phyloP scores from a whole-genome alignment of 2,113 vertebrate species.

The Anthoscopus minutus region DNA sequence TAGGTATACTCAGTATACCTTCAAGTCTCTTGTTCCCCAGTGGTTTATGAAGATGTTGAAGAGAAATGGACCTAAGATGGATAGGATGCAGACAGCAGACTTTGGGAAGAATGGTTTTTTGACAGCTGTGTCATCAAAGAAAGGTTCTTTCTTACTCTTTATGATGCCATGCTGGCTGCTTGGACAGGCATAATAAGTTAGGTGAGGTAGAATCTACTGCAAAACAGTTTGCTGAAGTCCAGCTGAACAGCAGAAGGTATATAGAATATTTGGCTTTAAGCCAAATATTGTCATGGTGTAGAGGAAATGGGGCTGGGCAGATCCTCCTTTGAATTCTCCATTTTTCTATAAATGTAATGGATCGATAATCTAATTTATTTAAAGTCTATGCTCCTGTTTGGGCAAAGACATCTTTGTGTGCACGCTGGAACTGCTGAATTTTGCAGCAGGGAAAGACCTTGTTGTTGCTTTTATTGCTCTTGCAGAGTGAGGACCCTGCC shows the following conservation, averaged over 20 bases:
- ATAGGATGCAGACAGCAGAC: background rate
- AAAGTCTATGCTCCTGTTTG: background rate
- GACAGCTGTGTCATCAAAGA: slow-evolving; percentile 42
- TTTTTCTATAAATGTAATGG: background rate
- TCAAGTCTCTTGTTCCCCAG: background rate
- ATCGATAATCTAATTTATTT: background rate
- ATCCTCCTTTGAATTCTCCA: background rate
- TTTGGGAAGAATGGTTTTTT: slow-evolving; percentile 66
- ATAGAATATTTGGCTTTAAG: background rate
- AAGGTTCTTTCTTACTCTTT: slow-evolving; percentile 56
- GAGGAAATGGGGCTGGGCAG: background rate
- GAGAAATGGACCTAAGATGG: background rate
- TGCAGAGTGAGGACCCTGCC: background rate
- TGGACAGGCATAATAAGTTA: background rate
- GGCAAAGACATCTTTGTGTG: background rate
- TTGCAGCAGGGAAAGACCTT: background rate
- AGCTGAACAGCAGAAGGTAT: slow-evolving; percentile 51
- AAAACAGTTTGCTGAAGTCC: background rate
- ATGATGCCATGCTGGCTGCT: slow-evolving; percentile 55
- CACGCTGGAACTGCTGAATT: background rate
- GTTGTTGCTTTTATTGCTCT: background rate
- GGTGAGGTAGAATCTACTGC: background rate
- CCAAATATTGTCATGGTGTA: background rate
- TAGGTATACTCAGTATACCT: background rate
- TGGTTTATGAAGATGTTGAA: background rate